Base-by-base conservation (phyloP, 2,113 vertebrate species). In the Psophia crepitans region DNA sequence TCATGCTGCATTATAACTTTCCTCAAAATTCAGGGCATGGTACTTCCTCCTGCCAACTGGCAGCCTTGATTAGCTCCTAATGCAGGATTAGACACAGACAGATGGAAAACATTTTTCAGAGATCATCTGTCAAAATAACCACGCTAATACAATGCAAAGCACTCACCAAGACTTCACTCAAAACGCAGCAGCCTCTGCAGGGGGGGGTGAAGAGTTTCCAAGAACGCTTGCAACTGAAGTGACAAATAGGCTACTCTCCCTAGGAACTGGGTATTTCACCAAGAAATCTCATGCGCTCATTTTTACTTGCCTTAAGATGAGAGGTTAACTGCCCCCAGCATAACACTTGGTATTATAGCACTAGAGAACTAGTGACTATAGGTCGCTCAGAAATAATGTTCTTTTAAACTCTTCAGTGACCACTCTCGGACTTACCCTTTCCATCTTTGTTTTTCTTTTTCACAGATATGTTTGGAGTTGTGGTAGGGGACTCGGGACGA, bases 381-480 rank as follows among this genome's bases (percentile, higher is more conserved):
- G 54, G 56, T 51, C 8, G 6, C 26, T 46, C 63, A 88, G 74
- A 89, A 57, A 51, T 12, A 54, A 20, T 4, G 3, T 54, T 43
- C 14, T 71, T 63, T 37, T 30, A 53, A 79, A 89, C 84, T 21
- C 21, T 44, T 48, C 41, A 26, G 17, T 51, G 37, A 58, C 46
- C 66, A 76, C 32, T 88, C 43, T 35, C 41, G 20, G 30, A 92
- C 97, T 96, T 98, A 99, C 99, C 99, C 98, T 99, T 99, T 93
- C 99, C 99, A 88, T 99, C 99, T 98, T 99, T 99, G 96, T 98
- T 99, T 97, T 99, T 99, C 97, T 98, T 99, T 96, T 98, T 99
- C 93, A 99, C 98, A 82, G 98, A 98, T 95, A 99, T 99, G 56
- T 99, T 99, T 96, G 99, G 99, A 43, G 98, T 98, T 79, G 96